Percentiles rank a stretch among this genome's conserved stretches.
Evolutionary conservation across 2,797 vertebrate species (phyloP).

Genomic region (Eutrigla gurnardus): DNA sequence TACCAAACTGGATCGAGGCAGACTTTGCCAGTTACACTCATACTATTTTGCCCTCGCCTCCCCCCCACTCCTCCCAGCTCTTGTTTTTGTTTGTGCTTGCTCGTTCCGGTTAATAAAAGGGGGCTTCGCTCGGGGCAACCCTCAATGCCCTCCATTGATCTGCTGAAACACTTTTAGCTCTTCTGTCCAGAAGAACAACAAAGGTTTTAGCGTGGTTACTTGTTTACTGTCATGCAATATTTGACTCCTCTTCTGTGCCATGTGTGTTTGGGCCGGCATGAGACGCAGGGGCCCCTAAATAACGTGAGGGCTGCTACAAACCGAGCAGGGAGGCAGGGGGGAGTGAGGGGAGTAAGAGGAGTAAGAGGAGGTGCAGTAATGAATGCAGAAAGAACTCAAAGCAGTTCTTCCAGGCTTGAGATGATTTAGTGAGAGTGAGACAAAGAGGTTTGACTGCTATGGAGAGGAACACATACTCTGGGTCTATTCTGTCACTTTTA

Average conservation of each 20-base stretch:
- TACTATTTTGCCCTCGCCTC: not conserved
- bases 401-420: not conserved
- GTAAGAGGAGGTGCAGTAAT: not conserved
- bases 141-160: constrained; percentile 59
- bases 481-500: not conserved
- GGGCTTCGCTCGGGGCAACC: constrained; percentile 21
- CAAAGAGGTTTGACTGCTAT: not conserved
- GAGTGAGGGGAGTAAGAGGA: no score
- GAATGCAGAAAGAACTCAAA: not conserved
- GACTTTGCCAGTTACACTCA: not conserved
- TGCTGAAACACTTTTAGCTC: constrained; percentile 36
- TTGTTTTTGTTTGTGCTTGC: constrained; percentile 30
- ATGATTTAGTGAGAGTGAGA: not conserved
- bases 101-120: constrained; percentile 49
- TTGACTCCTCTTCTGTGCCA: constrained; percentile 29
- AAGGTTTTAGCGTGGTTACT: not conserved
- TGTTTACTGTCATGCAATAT: constrained; percentile 59
- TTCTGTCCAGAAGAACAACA: constrained; percentile 32
- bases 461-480: not conserved
- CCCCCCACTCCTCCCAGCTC: not conserved
- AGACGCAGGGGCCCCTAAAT: constrained; percentile 21
- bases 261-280: not conserved
- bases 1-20: constrained; percentile 2
- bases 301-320: constrained; percentile 29
- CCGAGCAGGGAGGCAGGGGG: not conserved